These are phyloP conservation scores for Poecilus cupreus DNA, from an alignment of 2,888 invertebrate species.

Conservation along the genomic window DNA sequence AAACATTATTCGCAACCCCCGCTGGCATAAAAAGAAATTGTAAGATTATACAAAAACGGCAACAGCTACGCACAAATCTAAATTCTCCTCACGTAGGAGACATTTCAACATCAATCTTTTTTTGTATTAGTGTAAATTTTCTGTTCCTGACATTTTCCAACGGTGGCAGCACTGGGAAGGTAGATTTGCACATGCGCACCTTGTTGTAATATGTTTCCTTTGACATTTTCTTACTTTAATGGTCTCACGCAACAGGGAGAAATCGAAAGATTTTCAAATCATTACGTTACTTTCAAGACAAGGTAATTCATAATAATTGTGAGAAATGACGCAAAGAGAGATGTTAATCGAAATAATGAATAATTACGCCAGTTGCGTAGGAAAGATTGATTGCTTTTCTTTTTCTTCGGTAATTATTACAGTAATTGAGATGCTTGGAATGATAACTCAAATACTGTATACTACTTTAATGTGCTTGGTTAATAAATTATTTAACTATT, in stretches of 20 bases:
- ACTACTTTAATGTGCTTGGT: too few relatives aligned
- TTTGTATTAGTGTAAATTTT: conserved; percentile 8
- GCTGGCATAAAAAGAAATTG: background rate
- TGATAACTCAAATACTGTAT: too few relatives aligned
- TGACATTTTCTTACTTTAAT: conserved; percentile 14
- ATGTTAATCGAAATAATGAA: conserved; percentile 26
- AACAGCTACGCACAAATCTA: background rate
- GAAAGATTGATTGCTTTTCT: background rate
- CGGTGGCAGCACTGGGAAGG: background rate
- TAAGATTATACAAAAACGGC: background rate
- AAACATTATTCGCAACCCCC: too few relatives aligned
- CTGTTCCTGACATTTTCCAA: background rate
- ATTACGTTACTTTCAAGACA: background rate
- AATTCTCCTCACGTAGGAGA: background rate
- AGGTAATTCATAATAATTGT: conserved; percentile 5
- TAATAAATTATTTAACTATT: too few relatives aligned
- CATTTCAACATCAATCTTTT: conserved; percentile 31
- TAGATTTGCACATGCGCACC: background rate
- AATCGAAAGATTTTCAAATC: background rate
- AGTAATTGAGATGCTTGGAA: background rate
- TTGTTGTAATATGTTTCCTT: conserved; percentile 2
- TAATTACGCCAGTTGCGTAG: background rate
- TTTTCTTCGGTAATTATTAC: background rate
- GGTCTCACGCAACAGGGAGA: background rate
- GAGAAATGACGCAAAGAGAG: background rate